phyloP scores from a whole-genome alignment of 2,888 invertebrate genomes.

The Drosophila rellima region DNA sequence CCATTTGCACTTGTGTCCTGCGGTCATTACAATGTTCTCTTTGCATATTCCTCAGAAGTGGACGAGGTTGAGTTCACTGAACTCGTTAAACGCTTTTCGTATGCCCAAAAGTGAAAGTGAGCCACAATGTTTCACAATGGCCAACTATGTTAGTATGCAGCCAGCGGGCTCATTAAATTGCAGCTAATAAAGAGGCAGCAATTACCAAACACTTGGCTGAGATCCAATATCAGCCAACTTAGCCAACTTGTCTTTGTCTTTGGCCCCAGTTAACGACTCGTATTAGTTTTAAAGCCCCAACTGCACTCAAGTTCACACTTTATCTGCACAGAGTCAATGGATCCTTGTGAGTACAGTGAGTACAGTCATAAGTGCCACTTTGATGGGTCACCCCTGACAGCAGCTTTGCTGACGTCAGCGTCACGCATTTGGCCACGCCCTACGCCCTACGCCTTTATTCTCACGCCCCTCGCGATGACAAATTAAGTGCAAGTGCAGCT shows the following conservation, averaged over 20 bases:
- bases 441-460: constrained; percentile 4
- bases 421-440: constrained; percentile 47
- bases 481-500: constrained; percentile 69
- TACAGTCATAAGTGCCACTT: constrained; percentile 47
- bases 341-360: constrained; percentile 14
- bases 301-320: constrained; percentile 57
- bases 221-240: constrained; percentile 32
- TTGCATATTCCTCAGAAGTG: constrained; percentile 64
- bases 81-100: constrained; percentile 65
- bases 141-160: constrained; percentile 63
- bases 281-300: constrained; percentile 57
- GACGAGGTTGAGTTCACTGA: constrained; percentile 60
- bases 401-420: constrained; percentile 66
- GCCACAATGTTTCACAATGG: constrained; percentile 20
- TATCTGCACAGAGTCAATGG: constrained; percentile 35
- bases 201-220: constrained; percentile 33
- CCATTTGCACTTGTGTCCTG: constrained; percentile 76
- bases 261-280: constrained; percentile 18
- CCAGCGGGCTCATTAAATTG: constrained; percentile 58
- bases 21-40: constrained; percentile 71
- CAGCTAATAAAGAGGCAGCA: constrained; percentile 62
- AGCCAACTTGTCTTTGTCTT: constrained; percentile 32
- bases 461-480: constrained; percentile 50
- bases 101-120: constrained; percentile 67
- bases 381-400: constrained; percentile 26